Conservation (phyloP, 2,113 vertebrate species). For the Trinectes maculatus region DNA sequence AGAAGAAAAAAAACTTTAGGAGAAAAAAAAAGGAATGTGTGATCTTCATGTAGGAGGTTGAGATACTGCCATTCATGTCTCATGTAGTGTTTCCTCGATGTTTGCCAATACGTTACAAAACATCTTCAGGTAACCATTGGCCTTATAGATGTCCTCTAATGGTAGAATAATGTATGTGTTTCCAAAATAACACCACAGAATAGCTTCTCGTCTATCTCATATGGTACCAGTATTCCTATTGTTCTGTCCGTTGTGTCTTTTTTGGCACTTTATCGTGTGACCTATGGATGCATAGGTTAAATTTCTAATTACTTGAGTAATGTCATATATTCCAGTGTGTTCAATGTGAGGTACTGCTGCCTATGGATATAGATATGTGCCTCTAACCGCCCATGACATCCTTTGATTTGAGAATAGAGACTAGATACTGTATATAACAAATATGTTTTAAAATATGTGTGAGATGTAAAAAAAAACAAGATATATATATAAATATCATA, state of each 20-base stretch:
- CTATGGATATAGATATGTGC: conserved; percentile 97
- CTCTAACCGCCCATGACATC: conserved; percentile 86
- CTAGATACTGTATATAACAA: conserved; percentile 71
- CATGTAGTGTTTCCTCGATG: conserved; percentile 84
- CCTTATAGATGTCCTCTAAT: conserved; percentile 92
- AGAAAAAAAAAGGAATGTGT: conserved; percentile 56
- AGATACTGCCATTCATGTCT: conserved; percentile 85
- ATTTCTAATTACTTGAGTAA: conserved; percentile 96
- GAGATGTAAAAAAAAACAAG: conserved; percentile 75
- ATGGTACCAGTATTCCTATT: conserved; percentile 79
- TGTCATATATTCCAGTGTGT: conserved; percentile 91
- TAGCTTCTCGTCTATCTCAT: conserved; percentile 83
- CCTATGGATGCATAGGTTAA: conserved; percentile 93
- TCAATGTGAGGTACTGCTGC: conserved; percentile 90
- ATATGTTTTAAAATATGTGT: conserved; percentile 86
- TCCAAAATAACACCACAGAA: conserved; percentile 79
- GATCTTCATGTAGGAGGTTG: conserved; percentile 75
- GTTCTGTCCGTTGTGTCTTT: conserved; percentile 87
- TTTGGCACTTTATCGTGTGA: conserved; percentile 93
- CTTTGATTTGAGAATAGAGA: conserved; percentile 84
- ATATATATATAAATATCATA: conserved; percentile 86
- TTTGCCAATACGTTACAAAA: conserved; percentile 86
- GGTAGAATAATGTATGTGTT: conserved; percentile 83
- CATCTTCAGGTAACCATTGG: conserved; percentile 96
- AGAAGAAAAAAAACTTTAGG: conserved; percentile 30